Conservation (phyloP, 2,113 vertebrate species). For the Lophius piscatorius region DNA sequence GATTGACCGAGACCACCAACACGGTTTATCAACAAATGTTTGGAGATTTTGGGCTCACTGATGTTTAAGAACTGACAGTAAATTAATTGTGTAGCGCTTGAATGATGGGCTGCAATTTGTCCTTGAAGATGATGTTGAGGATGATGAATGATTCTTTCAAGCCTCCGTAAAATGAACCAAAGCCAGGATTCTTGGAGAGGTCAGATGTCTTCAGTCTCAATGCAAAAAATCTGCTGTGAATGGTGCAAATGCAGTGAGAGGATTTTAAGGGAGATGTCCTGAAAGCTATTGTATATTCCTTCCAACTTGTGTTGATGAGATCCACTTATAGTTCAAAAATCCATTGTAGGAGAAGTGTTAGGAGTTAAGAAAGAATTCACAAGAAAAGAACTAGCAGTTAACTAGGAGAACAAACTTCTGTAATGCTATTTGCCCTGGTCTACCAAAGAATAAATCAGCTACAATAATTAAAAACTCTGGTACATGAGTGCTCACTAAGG, state of each 20-base stretch:
- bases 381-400: no score
- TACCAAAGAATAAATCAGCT: no score
- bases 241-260: background rate
- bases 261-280: no score
- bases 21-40: background rate
- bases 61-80: background rate
- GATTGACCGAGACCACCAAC: constrained; percentile 2
- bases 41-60: constrained; percentile 3
- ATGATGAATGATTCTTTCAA: constrained; percentile 18
- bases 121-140: constrained; percentile 4
- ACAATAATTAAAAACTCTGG: no score
- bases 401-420: no score
- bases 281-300: no score
- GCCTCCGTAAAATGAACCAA: background rate
- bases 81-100: background rate
- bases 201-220: background rate
- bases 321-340: no score
- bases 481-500: no score
- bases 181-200: background rate
- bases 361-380: no score
- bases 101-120: background rate
- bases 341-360: no score
- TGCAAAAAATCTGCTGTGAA: background rate
- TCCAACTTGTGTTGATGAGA: no score
- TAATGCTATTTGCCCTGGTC: no score